Conservation (phyloP, 1,140 invertebrate species). For the Drosophila aff. region DNA sequence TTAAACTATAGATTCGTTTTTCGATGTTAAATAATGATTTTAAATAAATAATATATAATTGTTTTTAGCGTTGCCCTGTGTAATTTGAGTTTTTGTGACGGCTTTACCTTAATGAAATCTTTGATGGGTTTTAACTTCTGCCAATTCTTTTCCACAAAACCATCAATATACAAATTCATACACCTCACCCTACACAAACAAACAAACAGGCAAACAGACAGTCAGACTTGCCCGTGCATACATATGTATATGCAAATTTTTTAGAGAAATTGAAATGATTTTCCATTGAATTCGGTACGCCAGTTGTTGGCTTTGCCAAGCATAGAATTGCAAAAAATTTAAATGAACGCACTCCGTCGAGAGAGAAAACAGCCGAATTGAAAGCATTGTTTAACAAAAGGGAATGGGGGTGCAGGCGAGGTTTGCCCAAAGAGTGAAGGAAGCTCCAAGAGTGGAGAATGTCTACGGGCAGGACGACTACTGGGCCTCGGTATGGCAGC, state of each 20-base stretch:
- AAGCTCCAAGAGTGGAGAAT: slow-evolving; percentile 26
- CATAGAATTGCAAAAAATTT: slow-evolving; percentile 77
- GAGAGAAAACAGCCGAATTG: slow-evolving; percentile 23
- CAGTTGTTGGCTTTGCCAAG: slow-evolving; percentile 69
- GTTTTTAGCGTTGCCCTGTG: not conserved
- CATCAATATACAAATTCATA: slow-evolving; percentile 6
- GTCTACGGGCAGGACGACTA: slow-evolving; percentile 11
- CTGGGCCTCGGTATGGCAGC: slow-evolving; percentile 22
- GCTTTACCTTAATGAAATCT: slow-evolving; percentile 60
- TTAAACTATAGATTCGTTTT: no score
- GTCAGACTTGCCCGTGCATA: slow-evolving; percentile 8
- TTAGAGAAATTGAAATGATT: slow-evolving; percentile 74
- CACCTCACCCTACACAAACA: not conserved
- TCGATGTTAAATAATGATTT: not conserved
- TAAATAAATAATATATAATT: no score
- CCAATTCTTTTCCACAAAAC: slow-evolving; percentile 47
- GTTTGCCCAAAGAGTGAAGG: slow-evolving; percentile 23
- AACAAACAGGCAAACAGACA: slow-evolving; percentile 8
- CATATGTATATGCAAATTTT: slow-evolving; percentile 66
- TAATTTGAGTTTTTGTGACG: slow-evolving; percentile 26
- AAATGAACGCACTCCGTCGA: slow-evolving; percentile 66
- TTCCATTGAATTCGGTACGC: slow-evolving; percentile 61
- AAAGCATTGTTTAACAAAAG: slow-evolving; percentile 56
- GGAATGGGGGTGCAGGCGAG: slow-evolving; percentile 3
- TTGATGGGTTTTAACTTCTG: slow-evolving; percentile 41